Evolutionary conservation across 1,140 invertebrate species (phyloP).

Genomic region (Andricus grossulariae): DNA sequence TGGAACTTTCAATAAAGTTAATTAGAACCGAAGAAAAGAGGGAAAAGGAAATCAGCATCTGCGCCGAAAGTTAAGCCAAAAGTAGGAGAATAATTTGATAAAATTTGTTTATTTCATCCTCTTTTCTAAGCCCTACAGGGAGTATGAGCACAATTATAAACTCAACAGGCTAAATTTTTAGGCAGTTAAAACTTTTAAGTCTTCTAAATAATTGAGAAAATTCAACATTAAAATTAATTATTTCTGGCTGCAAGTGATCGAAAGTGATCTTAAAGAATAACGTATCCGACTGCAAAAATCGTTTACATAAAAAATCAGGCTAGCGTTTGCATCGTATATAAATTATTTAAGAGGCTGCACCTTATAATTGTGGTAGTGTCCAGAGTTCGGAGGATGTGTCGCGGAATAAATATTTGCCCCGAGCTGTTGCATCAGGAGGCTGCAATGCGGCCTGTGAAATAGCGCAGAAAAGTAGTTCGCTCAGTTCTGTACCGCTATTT

Average conservation of each 20-base stretch:
- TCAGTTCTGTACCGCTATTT: conserved; percentile 63
- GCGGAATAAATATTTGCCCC: conserved; percentile 58
- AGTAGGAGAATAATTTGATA: neutral
- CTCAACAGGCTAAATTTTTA: too few species aligned
- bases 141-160: too few species aligned
- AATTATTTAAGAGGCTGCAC: neutral
- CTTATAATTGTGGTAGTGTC: conserved; percentile 5
- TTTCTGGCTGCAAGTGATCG: too few species aligned
- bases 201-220: too few species aligned
- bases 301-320: too few species aligned
- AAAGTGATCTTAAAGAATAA: too few species aligned
- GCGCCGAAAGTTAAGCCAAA: neutral
- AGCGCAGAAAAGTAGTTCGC: conserved; percentile 59
- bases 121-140: neutral
- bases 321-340: neutral
- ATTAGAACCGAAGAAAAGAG: conserved; percentile 12
- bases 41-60: neutral
- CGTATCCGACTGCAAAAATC: too few species aligned
- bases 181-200: too few species aligned
- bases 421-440: conserved; percentile 49
- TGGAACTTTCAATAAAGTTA: conserved; percentile 18
- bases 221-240: too few species aligned
- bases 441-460: conserved; percentile 46
- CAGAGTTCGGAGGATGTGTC: conserved; percentile 37
- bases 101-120: neutral